Evolutionary conservation across 2,113 vertebrate species (phyloP).

Genomic region (Protomyctophum bolini): DNA sequence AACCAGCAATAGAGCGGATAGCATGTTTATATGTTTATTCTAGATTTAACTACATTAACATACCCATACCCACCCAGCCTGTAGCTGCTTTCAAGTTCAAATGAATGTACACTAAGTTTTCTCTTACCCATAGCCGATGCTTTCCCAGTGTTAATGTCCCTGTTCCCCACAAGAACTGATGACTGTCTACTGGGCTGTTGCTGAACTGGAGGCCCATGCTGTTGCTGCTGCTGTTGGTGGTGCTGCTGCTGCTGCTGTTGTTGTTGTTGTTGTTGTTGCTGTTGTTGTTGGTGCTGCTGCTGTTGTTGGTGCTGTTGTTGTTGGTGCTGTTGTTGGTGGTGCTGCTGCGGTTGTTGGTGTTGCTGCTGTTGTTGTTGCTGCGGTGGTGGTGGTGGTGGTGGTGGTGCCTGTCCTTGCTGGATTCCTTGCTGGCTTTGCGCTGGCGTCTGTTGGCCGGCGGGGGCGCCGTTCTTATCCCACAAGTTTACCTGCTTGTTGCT

Average conservation of each 20-base stretch:
- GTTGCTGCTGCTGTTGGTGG: constrained; percentile 68
- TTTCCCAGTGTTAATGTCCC: constrained; percentile 74
- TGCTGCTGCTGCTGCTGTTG: constrained; percentile 20
- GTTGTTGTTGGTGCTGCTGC: constrained; percentile 74
- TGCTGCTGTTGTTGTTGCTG: constrained; percentile 70
- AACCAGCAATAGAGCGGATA: no score
- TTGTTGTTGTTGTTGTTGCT: constrained; percentile 57
- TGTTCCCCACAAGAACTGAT: constrained; percentile 60
- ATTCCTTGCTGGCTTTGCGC: constrained; percentile 33
- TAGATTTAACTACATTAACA: no score
- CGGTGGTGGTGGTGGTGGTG: constrained; percentile 18
- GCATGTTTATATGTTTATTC: no score
- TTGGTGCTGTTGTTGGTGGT: constrained; percentile 70
- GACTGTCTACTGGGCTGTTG: constrained; percentile 76
- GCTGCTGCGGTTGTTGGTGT: constrained; percentile 78
- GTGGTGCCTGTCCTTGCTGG: constrained; percentile 30
- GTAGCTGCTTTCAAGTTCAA: no score
- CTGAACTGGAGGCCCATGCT: constrained; percentile 78
- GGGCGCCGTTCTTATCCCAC: constrained; percentile 95
- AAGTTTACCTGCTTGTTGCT: constrained; percentile 96
- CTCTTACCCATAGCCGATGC: constrained; percentile 66
- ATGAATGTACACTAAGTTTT: no score
- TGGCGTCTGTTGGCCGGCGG: constrained; percentile 79
- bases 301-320: constrained; percentile 22
- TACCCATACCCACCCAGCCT: no score